Evolutionary conservation across 2,797 vertebrate species (phyloP).

Genomic region (Dipus sagitta): DNA sequence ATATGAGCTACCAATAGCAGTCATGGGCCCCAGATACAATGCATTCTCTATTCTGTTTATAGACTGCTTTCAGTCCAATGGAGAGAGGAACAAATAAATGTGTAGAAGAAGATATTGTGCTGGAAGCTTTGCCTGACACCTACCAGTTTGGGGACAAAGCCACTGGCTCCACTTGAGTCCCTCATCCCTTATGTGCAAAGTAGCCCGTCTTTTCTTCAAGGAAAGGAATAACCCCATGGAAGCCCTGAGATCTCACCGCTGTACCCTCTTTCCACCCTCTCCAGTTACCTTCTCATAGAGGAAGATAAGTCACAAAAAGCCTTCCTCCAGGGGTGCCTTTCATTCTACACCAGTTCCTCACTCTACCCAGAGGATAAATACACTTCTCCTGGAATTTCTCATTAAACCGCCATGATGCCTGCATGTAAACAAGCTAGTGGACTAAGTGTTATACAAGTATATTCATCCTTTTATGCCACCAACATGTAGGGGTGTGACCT

Average conservation of each 20-base stretch:
- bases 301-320: background rate
- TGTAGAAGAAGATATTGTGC: background rate
- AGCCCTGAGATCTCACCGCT: background rate
- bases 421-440: background rate
- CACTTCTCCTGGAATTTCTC: background rate
- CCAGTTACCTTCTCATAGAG: accelerated
- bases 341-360: background rate
- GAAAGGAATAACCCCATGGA: background rate
- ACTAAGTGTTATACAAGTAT: background rate
- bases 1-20: background rate
- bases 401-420: background rate
- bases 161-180: background rate
- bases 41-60: background rate
- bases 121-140: background rate
- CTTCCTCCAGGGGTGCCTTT: background rate
- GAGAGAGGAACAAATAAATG: background rate
- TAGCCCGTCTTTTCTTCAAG: background rate
- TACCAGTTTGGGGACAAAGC: background rate
- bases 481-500: background rate
- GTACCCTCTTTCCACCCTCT: background rate
- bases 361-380: background rate
- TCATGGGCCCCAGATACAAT: background rate
- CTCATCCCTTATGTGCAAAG: background rate
- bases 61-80: conserved; percentile 37
- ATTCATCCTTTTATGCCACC: background rate